These are phyloP conservation scores for Cosmopolites sordidus DNA, from an alignment of 2,888 invertebrate genomes.

Conservation along the genomic window DNA sequence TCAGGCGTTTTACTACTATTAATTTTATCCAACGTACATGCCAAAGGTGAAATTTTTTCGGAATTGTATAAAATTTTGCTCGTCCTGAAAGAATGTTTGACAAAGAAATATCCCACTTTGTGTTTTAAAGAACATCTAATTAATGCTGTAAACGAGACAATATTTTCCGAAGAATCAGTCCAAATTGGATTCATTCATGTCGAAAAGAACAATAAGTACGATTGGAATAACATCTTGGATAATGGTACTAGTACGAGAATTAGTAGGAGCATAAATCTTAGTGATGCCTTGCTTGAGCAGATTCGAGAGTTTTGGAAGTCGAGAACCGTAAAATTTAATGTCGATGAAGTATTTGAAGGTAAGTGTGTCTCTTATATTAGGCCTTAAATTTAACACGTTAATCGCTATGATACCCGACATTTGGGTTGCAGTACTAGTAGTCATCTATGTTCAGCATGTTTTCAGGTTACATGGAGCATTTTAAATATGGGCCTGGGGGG, in stretches of 20 bases:
- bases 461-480: too few relatives aligned
- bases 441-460: too few relatives aligned
- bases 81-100: conserved; percentile 41
- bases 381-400: too few relatives aligned
- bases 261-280: conserved; percentile 51
- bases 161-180: conserved; percentile 44
- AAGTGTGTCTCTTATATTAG: too few relatives aligned
- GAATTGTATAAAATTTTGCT: conserved; percentile 31
- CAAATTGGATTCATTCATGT: conserved; percentile 41
- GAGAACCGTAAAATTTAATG: conserved; percentile 46
- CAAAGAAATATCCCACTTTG: conserved; percentile 38
- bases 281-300: conserved; percentile 44
- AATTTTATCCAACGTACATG: conserved; percentile 5
- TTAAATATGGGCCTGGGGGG: too few relatives aligned
- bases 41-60: conserved; percentile 23
- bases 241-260: conserved; percentile 55
- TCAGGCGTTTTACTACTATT: conserved; percentile 2
- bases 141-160: conserved; percentile 47
- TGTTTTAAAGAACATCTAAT: conserved; percentile 50
- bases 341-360: conserved; percentile 43
- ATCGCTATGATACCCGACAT: too few relatives aligned
- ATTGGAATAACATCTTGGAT: conserved; percentile 41
- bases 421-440: too few relatives aligned
- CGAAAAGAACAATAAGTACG: conserved; percentile 43
- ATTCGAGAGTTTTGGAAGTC: conserved; percentile 48